Evolutionary conservation across 1,140 invertebrate species (phyloP).

Genomic region (Heliconius nattereri): DNA sequence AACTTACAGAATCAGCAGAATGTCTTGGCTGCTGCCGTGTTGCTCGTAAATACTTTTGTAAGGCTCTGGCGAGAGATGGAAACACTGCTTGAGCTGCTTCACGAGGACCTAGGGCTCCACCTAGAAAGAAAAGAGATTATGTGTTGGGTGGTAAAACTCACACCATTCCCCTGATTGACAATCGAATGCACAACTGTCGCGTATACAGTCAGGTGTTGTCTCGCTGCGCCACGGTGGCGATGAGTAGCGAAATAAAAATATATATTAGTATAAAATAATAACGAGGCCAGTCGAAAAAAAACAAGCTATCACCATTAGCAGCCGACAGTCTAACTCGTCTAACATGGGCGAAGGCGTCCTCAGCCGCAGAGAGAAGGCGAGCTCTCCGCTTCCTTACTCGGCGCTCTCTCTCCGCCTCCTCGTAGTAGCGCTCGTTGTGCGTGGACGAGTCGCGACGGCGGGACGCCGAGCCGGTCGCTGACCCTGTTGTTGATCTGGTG

Average conservation of each 20-base stretch:
- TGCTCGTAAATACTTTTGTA: constrained; percentile 97
- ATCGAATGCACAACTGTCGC: no score
- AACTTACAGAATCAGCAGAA: constrained; percentile 92
- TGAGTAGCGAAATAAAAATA: no score
- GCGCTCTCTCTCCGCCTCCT: constrained; percentile 98
- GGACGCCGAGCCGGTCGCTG: constrained; percentile 57
- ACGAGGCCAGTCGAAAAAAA: no score
- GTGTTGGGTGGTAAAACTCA: neutral
- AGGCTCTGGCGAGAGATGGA: constrained; percentile 95
- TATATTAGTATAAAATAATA: no score
- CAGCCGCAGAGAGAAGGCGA: constrained; percentile 93
- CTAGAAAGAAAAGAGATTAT: constrained; percentile 44
- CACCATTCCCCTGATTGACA: neutral
- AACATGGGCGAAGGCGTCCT: constrained; percentile 98
- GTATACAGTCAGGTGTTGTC: no score
- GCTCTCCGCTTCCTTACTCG: constrained; percentile 95
- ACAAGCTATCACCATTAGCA: constrained; percentile 50
- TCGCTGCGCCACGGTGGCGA: no score
- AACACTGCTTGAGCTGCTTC: constrained; percentile 99
- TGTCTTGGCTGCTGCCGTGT: constrained; percentile 97
- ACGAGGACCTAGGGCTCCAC: constrained; percentile 92
- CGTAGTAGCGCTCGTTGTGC: constrained; percentile 98
- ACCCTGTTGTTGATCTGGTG: constrained; percentile 45
- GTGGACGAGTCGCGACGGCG: constrained; percentile 91
- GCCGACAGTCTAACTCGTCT: constrained; percentile 86